These are phyloP conservation scores for Hydrolagus colliei DNA, from an alignment of 2,797 vertebrate species.

Conservation along the genomic window DNA sequence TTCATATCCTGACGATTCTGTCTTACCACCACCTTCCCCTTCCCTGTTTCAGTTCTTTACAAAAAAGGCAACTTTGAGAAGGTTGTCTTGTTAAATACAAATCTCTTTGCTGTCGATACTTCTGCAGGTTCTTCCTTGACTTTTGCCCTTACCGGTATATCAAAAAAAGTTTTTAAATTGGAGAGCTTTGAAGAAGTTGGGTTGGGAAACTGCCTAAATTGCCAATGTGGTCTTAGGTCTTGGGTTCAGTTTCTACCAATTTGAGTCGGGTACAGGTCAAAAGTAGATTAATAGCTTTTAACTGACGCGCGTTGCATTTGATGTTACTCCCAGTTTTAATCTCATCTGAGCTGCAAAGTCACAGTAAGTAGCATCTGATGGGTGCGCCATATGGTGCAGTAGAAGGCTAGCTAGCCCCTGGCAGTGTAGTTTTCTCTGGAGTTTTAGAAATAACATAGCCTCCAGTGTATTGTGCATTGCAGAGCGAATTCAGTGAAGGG, in stretches of 20 bases:
- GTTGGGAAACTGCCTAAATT: not conserved
- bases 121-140: not conserved
- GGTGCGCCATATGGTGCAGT: not conserved
- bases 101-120: not conserved
- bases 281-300: slow-evolving; percentile 13
- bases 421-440: not conserved
- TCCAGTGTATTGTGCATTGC: not conserved
- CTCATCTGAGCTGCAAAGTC: not conserved
- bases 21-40: too few relatives aligned
- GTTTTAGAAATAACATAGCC: not conserved
- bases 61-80: not conserved
- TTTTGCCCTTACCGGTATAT: not conserved
- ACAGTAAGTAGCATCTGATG: not conserved
- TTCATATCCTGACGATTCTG: too few relatives aligned
- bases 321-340: slow-evolving; percentile 12
- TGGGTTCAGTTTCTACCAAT: slow-evolving; percentile 13
- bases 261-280: not conserved
- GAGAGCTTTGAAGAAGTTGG: not conserved
- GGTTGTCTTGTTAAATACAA: not conserved
- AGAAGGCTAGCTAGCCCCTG: not conserved
- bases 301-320: not conserved
- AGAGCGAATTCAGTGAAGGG: not conserved
- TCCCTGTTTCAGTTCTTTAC: not conserved
- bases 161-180: slow-evolving; percentile 5
- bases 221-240: not conserved